Evolutionary conservation across 1,140 invertebrate species (phyloP), one percentile per base, ranked within the genome.

Genomic region (Delia radicum): DNA sequence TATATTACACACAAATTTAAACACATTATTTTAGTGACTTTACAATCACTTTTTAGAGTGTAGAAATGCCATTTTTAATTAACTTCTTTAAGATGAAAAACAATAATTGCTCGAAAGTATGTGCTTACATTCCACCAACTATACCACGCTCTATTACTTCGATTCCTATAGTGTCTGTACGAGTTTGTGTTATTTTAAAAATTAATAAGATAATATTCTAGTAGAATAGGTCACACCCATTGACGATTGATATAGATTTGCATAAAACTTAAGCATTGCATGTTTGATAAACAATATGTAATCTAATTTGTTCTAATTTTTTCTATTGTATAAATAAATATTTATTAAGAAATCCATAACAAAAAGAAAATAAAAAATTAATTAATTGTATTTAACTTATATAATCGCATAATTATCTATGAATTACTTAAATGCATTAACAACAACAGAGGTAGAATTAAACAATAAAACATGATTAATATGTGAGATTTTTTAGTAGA

Each of bases 231-330:
- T 31, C 65, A 69, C 65, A 69, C 65, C 65, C 65, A 69, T 69
- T 15, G 65, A 69, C n/a, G 29, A 69, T 69, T 46, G 13, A 65
- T 65, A 10, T 65, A 21, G 29, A 69, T 69, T 33, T 33, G 29
- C 65, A 69, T 69, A 27, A 33, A 33, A 33, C 65, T 33, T 33
- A 69, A 69, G 65, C 29, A 69, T 69, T 69, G 65, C 65, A 69
- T 69, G 65, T 69, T 69, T 33, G 65, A 69, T 69, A 69, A 69
- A 69, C 65, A 29, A 33, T 29, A 69, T 69, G 65, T 69, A 69
- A 69, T 69, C 65, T 29, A 29, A 69, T 69, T 69, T 69, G 65
- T 55, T 21, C 37, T 63, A 27, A 21, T 26, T 31, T 31, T 12
- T 15, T 13, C 13, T 31, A n/a, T 15, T 29, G 63, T 8, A 21